Conservation (phyloP, 1,140 invertebrate genomes). For the Uloborus diversus region DNA sequence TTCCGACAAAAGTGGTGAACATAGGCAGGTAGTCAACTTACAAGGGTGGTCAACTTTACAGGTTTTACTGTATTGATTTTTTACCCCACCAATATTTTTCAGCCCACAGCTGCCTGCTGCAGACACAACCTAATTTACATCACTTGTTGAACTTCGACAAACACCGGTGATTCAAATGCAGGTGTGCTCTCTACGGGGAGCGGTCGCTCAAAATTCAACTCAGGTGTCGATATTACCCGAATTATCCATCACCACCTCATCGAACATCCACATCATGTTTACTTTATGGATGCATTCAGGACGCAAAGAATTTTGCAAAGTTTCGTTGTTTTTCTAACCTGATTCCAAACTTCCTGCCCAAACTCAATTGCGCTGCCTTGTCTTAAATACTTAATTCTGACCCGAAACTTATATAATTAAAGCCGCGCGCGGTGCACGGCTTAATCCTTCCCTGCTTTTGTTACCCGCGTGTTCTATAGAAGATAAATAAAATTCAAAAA, state of each 20-base stretch:
- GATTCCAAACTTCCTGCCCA: background rate
- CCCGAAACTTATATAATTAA: constrained; percentile 34
- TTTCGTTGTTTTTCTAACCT: background rate
- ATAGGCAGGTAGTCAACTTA: too few relatives aligned
- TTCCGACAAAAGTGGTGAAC: too few relatives aligned
- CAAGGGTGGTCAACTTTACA: too few relatives aligned
- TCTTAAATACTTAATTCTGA: constrained; percentile 20
- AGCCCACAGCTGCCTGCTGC: too few relatives aligned
- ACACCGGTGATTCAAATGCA: too few relatives aligned
- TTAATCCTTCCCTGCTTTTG: background rate
- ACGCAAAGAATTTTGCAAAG: background rate
- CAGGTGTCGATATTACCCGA: background rate
- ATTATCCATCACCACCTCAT: background rate
- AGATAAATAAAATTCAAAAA: background rate
- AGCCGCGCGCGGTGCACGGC: background rate
- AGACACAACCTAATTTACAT: too few relatives aligned
- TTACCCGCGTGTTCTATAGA: background rate
- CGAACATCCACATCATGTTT: background rate
- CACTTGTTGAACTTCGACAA: too few relatives aligned
- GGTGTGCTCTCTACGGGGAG: too few relatives aligned
- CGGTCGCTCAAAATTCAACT: constrained; percentile 8
- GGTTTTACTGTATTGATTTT: too few relatives aligned
- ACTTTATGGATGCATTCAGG: constrained; percentile 20
- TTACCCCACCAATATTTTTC: too few relatives aligned
- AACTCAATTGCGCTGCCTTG: constrained; percentile 8